Conservation (phyloP, 35 echinoderm and acorn worm species). For the Lytechinus variegatus region DNA sequence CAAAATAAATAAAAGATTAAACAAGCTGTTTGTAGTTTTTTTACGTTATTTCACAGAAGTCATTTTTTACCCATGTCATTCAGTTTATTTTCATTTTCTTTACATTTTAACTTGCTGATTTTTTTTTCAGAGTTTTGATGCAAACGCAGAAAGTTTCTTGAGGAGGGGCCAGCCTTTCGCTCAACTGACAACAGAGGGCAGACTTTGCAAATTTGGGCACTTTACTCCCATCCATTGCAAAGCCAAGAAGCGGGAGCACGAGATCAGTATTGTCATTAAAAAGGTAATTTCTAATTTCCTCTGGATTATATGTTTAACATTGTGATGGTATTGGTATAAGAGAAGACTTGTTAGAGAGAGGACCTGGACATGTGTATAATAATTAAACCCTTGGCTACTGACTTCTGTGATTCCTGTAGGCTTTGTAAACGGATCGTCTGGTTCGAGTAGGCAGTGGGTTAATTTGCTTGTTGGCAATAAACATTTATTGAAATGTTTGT, state of each 20-base stretch:
- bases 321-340: neutral
- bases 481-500: too few relatives aligned
- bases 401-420: too few relatives aligned
- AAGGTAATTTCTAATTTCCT: neutral
- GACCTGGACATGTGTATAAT: too few relatives aligned
- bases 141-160: neutral
- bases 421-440: too few relatives aligned
- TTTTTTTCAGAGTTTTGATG: neutral
- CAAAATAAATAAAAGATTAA: too few relatives aligned
- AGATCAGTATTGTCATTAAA: neutral
- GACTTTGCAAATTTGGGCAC: neutral
- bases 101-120: neutral
- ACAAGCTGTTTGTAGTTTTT: too few relatives aligned
- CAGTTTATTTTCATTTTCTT: neutral
- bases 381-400: too few relatives aligned
- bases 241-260: neutral
- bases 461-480: too few relatives aligned
- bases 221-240: neutral
- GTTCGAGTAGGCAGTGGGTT: too few relatives aligned
- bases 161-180: neutral
- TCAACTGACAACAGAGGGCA: neutral
- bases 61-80: too few relatives aligned
- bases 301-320: neutral
- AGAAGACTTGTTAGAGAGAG: too few relatives aligned
- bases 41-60: too few relatives aligned